phyloP scores from a whole-genome alignment of 2,113 vertebrate genomes.

The Uria aalge region DNA sequence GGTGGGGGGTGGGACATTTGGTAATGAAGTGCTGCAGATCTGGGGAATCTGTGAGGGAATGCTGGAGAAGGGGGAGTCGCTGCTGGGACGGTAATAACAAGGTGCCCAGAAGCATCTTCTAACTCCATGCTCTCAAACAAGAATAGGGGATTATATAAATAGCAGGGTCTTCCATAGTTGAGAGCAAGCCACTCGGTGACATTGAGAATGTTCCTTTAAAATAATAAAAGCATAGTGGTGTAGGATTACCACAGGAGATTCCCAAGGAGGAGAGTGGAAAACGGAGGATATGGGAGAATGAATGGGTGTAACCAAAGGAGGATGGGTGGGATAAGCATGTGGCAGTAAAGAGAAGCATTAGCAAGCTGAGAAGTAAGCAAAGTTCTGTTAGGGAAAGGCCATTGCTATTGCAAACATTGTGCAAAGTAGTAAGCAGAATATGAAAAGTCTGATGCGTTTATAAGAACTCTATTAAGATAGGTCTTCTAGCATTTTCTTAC shows the following conservation, averaged over 20 bases:
- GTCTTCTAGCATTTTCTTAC: background rate
- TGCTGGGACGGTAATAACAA: background rate
- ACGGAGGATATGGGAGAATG: background rate
- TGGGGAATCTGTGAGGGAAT: no score
- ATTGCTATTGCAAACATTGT: background rate
- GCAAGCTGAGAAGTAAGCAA: background rate
- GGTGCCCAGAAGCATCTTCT: background rate
- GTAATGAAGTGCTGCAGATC: background rate
- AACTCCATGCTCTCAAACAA: background rate
- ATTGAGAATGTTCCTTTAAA: background rate
- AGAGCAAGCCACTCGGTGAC: background rate
- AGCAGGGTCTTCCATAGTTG: background rate
- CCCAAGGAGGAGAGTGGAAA: background rate
- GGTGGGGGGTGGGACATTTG: rapidly evolving
- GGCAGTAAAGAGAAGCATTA: background rate
- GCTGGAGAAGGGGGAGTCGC: background rate
- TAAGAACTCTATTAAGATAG: background rate
- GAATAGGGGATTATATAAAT: background rate
- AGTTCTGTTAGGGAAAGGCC: background rate
- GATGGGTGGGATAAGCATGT: background rate
- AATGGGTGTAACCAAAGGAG: background rate
- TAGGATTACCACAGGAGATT: background rate
- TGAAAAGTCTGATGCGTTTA: background rate
- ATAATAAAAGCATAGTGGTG: background rate
- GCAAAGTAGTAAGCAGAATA: no score